Percentiles rank a stretch among this genome's conserved stretches.
These are phyloP conservation scores for Apamea anceps DNA, from an alignment of 2,888 invertebrate genomes.

Conservation along the genomic window DNA sequence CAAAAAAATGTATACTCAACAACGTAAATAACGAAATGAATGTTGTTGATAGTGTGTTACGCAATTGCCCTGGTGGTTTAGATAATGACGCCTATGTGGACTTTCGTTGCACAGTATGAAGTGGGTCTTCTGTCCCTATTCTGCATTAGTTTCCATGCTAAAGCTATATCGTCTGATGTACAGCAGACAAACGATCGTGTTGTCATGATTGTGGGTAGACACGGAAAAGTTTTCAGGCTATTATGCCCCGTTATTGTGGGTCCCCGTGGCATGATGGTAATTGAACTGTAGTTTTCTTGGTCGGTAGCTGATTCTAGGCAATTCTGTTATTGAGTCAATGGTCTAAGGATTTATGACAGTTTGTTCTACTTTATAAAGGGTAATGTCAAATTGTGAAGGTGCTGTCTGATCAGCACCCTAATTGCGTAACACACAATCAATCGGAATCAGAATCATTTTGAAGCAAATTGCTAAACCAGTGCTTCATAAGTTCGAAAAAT, in stretches of 20 bases:
- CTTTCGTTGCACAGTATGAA: not conserved
- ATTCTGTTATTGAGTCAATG: not conserved
- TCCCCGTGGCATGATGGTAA: conserved; percentile 23
- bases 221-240: conserved; percentile 57
- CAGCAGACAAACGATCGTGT: conserved; percentile 48
- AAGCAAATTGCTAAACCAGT: too few relatives aligned
- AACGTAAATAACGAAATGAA: too few relatives aligned
- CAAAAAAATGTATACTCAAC: too few relatives aligned
- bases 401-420: too few relatives aligned
- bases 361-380: not conserved
- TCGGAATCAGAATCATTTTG: too few relatives aligned
- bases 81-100: not conserved
- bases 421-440: too few relatives aligned
- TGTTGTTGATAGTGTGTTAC: too few relatives aligned
- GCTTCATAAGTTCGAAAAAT: too few relatives aligned
- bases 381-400: conserved; percentile 2
- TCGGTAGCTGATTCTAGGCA: not conserved
- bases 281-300: conserved; percentile 25
- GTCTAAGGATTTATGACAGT: conserved; percentile 7
- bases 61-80: too few relatives aligned
- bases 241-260: conserved; percentile 42
- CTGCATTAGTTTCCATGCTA: not conserved
- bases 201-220: conserved; percentile 52
- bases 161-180: conserved; percentile 38
- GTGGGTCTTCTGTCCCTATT: conserved; percentile 20